These are phyloP conservation scores for Aleadryas rufinucha DNA, from an alignment of 2,113 vertebrate genomes.

Conservation along the genomic window DNA sequence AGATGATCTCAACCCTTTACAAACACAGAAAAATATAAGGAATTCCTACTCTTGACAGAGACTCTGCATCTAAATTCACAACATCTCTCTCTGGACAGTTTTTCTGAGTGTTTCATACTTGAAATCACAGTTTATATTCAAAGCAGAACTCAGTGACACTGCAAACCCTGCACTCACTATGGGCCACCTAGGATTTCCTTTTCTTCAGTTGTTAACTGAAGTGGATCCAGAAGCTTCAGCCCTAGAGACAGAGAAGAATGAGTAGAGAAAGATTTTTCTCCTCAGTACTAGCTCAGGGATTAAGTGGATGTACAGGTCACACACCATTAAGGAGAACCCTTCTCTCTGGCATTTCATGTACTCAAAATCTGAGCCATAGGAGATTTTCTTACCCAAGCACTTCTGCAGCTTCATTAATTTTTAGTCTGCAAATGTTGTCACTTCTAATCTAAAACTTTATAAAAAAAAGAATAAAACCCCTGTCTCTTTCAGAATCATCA, in stretches of 20 bases:
- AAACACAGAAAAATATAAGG: background rate
- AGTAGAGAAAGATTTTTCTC: background rate
- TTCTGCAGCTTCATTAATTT: slow-evolving; percentile 17
- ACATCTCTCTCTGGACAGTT: background rate
- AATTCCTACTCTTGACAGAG: background rate
- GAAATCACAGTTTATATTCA: background rate
- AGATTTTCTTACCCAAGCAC: background rate
- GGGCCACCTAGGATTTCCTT: background rate
- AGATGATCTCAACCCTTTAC: background rate
- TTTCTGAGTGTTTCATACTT: background rate
- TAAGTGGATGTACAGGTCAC: slow-evolving; percentile 27
- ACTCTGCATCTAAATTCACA: background rate
- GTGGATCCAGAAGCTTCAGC: slow-evolving; percentile 4
- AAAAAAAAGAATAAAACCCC: background rate
- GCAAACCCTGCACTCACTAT: background rate
- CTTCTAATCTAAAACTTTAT: background rate
- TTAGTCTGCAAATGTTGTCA: too few species aligned
- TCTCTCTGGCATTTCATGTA: background rate
- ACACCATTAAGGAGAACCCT: slow-evolving; percentile 12
- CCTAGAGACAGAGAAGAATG: background rate
- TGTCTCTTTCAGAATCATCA: background rate
- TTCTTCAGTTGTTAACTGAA: background rate
- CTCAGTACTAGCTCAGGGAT: background rate
- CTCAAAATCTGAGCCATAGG: background rate
- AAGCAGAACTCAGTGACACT: background rate